Evolutionary conservation across 2,888 invertebrate genomes (phyloP), one percentile per base, ranked within the genome.

Genomic region (Meteorus cinctellus): DNA sequence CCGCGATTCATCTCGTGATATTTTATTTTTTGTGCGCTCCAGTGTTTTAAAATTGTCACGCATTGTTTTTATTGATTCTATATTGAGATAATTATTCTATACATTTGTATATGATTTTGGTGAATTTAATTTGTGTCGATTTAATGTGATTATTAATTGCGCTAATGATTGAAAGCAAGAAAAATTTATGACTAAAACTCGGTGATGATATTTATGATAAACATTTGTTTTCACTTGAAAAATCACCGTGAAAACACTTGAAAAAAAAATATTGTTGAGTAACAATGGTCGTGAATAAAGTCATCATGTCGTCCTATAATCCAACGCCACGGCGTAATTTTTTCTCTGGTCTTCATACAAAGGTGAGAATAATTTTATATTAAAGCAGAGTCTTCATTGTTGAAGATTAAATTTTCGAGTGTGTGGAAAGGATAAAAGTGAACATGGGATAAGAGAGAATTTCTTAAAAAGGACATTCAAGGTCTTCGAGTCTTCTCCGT

Each of bases 271-370:
- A 68, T 24, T 65, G 69, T 6, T 31, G 45, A 75, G 79, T 86
- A 85, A 88, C 87, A 84, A 89, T 89, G 89, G 89, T 89, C 82
- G 86, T 88, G 80, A 89, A 86, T 82, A 89, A 88, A 80, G 86
- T 88, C 87, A 87, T 86, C 84, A 89, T 89, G 89, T 86, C 87
- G 79, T 84, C 87, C 80, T 88, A 88, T 80, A 78, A 79, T 77
- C 84, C 89, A 74, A 80, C 87, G 63, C 85, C 86, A 66, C 84
- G 88, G 80, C 86, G 88, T 67, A 85, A 88, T 71, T 86, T 88
- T 80, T 85, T 88, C 81, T 85, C 86, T 74, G 86, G 85, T 80
- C 83, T 87, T 78, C 87, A 85, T 66, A 29, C 74, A 10, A 63
- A 74, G 74, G 74, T 74, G 65, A 65, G 36, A 6, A 31, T 29